These are phyloP conservation scores for Muricea muricata DNA, from an alignment of 92 coral and sea anemone species.

Conservation along the genomic window DNA sequence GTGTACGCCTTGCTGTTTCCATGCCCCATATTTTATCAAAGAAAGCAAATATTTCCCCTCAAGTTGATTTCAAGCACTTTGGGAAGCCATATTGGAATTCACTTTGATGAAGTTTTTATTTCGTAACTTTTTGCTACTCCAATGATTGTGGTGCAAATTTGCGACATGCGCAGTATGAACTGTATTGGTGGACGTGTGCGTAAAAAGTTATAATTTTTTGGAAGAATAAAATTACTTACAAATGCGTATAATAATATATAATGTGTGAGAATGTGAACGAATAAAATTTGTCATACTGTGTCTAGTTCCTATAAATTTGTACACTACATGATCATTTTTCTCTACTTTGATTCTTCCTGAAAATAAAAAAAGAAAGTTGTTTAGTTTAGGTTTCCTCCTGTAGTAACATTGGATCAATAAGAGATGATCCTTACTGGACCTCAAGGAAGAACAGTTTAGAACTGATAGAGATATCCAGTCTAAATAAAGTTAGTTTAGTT, in stretches of 20 bases:
- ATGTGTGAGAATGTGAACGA: no score
- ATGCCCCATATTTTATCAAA: slow-evolving; percentile 17
- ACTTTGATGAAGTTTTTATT: no score
- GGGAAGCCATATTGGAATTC: no score
- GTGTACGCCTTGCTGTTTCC: slow-evolving; percentile 56
- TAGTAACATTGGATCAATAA: not conserved
- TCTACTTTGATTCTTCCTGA: not conserved
- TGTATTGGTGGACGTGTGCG: no score
- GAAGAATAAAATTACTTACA: no score
- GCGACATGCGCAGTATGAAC: not conserved
- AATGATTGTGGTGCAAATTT: not conserved
- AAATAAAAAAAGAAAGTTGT: not conserved
- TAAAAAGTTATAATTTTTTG: no score
- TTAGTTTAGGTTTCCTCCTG: not conserved
- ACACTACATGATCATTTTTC: not conserved
- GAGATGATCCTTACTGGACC: not conserved
- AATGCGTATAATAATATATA: no score
- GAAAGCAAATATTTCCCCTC: not conserved
- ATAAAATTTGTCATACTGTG: no score
- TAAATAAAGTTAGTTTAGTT: no score
- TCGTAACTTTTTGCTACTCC: no score
- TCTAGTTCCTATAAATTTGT: not conserved
- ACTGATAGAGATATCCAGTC: not conserved
- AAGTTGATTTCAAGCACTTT: not conserved
- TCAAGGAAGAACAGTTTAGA: not conserved